phyloP scores from a whole-genome alignment of 2,888 invertebrate species.

The Calliphora vomitoria region DNA sequence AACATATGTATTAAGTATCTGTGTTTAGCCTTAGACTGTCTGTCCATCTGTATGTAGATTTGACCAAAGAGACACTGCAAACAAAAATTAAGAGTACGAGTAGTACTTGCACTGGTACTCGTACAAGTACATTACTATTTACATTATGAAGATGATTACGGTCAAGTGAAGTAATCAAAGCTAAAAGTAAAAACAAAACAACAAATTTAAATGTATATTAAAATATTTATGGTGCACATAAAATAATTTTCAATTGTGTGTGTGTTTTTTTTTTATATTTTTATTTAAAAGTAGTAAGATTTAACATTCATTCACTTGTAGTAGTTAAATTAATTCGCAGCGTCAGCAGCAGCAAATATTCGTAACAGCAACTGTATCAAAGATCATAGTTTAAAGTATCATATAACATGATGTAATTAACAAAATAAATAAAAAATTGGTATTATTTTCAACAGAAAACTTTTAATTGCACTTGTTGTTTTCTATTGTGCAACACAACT shows the following conservation, averaged over 20 bases:
- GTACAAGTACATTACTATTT: slow-evolving; percentile 13
- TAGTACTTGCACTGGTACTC: slow-evolving; percentile 3
- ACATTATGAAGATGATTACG: slow-evolving; percentile 60
- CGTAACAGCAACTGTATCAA: slow-evolving; percentile 24
- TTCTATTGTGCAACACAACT: slow-evolving; percentile 7
- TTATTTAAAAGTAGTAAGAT: slow-evolving; percentile 2
- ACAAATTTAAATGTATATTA: slow-evolving; percentile 4
- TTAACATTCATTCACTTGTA: slow-evolving; percentile 13
- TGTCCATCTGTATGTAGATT: slow-evolving; percentile 24
- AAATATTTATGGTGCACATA: slow-evolving; percentile 29
- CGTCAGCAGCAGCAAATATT: slow-evolving; percentile 8
- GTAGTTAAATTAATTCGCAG: slow-evolving; percentile 46
- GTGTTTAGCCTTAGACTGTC: background rate
- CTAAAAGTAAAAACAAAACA: slow-evolving; percentile 31
- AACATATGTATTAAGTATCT: background rate
- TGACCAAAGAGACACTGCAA: slow-evolving; percentile 9
- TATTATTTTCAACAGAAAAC: slow-evolving; percentile 3
- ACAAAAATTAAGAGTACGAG: slow-evolving; percentile 21
- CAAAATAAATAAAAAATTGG: slow-evolving; percentile 22
- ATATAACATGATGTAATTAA: slow-evolving; percentile 65
- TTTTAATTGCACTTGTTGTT: slow-evolving; percentile 29
- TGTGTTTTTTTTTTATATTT: background rate
- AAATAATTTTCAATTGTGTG: background rate
- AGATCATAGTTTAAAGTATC: slow-evolving; percentile 70
- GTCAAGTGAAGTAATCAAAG: slow-evolving; percentile 68